Evolutionary conservation across 1,140 invertebrate species (phyloP), one percentile per base, ranked within the genome.

Genomic region (Leptinotarsa texana): DNA sequence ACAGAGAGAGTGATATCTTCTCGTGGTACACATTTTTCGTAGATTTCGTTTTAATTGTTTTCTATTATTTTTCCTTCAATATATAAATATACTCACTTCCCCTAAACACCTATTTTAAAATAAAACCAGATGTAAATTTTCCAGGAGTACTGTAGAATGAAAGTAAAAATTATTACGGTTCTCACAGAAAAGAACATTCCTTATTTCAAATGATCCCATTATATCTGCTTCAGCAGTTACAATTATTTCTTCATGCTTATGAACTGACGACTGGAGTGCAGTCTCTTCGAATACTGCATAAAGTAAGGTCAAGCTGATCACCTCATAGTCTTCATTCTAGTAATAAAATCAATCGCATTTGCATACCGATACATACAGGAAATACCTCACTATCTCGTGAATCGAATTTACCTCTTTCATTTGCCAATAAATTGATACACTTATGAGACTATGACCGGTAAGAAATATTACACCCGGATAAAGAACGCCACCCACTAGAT

Each of bases 311-410:
- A 57, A 57, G 51, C n/a, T 57, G 17, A 57, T 57, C 51, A n/a
- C 51, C 51, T 57, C 51, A 57, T 57, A 18, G 51, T 57, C 51
- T 57, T 57, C 51, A 57, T 57, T 57, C 51, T 18, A 57, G 51
- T 8, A 57, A 57, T 57, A 57, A 57, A 57, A 57, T 57, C 51
- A 57, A 57, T 57, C 51, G 17, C 51, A 57, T 57, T 57, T 57
- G 51, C 51, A 57, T 57, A 57, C 51, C 51, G 51, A 57, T 57
- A 57, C 51, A 57, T 57, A 57, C 51, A n/a, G 51, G 51, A 57
- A 57, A 57, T 57, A 57, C 51, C 51, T 57, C 51, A 57, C 51
- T 57, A 57, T 57, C 51, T 57, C 51, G 51, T 18, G 51, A 57
- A 57, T 57, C n/a, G 51, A 57, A 57, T 57, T 57, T 57, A 57